Percentiles rank a stretch among this genome's conserved stretches.
Conservation (phyloP, 2,113 vertebrate genomes). For the Chloropsis cyanopogon region DNA sequence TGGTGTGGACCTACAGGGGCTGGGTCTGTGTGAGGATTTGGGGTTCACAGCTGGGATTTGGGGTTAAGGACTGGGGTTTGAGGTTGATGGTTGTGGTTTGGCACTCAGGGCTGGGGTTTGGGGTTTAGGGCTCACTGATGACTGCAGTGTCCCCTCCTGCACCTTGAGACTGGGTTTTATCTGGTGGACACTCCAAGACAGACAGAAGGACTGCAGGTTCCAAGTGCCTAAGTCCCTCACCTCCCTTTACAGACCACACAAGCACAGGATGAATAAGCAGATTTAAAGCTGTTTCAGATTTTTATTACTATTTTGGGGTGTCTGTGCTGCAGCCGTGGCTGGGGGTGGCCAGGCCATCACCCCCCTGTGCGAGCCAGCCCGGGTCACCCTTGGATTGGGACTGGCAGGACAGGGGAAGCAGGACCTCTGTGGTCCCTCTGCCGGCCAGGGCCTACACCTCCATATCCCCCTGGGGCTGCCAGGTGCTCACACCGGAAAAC, state of each 20-base stretch:
- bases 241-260: not conserved
- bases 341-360: not conserved
- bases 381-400: fast-evolving
- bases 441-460: not conserved
- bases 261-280: not conserved
- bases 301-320: not conserved
- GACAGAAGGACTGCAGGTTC: not conserved
- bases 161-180: not conserved
- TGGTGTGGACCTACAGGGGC: no score
- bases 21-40: not conserved
- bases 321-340: not conserved
- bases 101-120: not conserved
- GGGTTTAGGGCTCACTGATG: not conserved
- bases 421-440: not conserved
- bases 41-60: not conserved
- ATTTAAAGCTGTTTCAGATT: not conserved
- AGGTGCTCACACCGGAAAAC: not conserved
- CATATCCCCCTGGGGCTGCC: not conserved
- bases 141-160: not conserved
- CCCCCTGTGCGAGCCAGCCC: fast-evolving
- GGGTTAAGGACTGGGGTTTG: not conserved
- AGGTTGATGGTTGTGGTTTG: not conserved
- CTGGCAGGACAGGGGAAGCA: fast-evolving
- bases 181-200: not conserved
- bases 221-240: fast-evolving